Evolutionary conservation across 92 coral and sea anemone species (phyloP), one percentile per base, ranked within the genome.

Genomic region (Epizoanthus stellaris): DNA sequence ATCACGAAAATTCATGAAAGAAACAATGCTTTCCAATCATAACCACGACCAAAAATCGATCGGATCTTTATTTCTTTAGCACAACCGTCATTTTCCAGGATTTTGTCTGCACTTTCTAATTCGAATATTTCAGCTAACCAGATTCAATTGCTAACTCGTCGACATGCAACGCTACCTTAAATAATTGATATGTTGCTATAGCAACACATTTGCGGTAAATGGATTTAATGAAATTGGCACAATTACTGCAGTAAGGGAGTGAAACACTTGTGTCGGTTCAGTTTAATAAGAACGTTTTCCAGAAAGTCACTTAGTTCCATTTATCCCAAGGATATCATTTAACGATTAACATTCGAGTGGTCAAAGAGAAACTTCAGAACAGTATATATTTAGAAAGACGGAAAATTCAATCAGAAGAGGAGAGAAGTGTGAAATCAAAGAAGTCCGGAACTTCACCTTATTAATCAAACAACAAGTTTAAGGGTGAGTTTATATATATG

Each of bases 221-320:
- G 49, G n/a, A 76, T 68, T 76, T 76, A 76, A 52, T 21, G 62
- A 76, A 76, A 76, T 76, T 76, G 67, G 68, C 81, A 14, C 47
- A 57, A 5, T 38, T 30, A 5, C 19, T 17, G 61, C 40, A 36
- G 25, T 19, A 40, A 12, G 38, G 36, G 9, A 30, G 34, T 30
- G 34, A 75, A 25, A 17, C 20, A 17, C 21, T 66, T 25, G 70
- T 30, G 70, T 65, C 39, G n/a, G 15, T 25, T 10, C 6, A 66
- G 70, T 13, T 5, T 73, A 19, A 1, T 52, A 53, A 20, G 63
- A 39, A 1, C 12, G 63, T 53, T 52, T 4, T 4, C 10, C 19
- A 30, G 61, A 30, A 21, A 38, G 39, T 68, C 4, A 30, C 16
- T 43, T 68, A 17, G 73, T 3, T 36, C 30, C 30, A 17, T 15